These are phyloP conservation scores for Galago senegalensis DNA, from an alignment of 2,797 vertebrate genomes.

Conservation along the genomic window DNA sequence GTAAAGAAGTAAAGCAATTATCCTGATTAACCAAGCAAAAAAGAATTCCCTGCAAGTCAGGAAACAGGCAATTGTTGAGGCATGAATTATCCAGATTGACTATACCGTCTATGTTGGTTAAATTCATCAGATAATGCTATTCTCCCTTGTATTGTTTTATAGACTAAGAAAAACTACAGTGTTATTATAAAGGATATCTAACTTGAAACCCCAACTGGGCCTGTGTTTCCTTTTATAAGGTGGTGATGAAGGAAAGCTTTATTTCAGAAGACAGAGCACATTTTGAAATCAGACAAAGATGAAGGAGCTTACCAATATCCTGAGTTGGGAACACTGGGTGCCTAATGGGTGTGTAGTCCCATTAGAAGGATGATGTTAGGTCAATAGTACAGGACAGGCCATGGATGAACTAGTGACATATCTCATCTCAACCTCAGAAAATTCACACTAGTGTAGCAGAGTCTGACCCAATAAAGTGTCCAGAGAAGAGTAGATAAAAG, in stretches of 20 bases:
- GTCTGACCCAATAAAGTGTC: background rate
- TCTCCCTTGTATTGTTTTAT: background rate
- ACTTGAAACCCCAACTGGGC: background rate
- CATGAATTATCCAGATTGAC: conserved; percentile 54
- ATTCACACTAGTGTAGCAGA: background rate
- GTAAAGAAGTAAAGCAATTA: conserved; percentile 63
- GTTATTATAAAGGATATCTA: background rate
- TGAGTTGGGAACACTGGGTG: background rate
- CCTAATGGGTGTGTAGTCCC: background rate
- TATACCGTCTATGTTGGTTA: background rate
- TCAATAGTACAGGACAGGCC: background rate
- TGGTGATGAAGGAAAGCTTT: background rate
- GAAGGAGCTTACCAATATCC: background rate
- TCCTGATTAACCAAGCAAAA: conserved; percentile 72
- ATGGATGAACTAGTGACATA: background rate
- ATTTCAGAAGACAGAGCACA: background rate
- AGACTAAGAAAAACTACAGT: background rate
- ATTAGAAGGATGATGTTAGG: background rate
- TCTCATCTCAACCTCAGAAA: background rate
- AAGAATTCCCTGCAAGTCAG: conserved; percentile 28
- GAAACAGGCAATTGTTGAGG: conserved; percentile 22
- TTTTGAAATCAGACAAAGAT: background rate
- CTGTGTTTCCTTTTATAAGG: background rate
- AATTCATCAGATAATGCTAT: background rate
- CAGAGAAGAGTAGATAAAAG: background rate